phyloP scores from a whole-genome alignment of 2,888 invertebrate genomes.

The Amaurobius ferox region DNA sequence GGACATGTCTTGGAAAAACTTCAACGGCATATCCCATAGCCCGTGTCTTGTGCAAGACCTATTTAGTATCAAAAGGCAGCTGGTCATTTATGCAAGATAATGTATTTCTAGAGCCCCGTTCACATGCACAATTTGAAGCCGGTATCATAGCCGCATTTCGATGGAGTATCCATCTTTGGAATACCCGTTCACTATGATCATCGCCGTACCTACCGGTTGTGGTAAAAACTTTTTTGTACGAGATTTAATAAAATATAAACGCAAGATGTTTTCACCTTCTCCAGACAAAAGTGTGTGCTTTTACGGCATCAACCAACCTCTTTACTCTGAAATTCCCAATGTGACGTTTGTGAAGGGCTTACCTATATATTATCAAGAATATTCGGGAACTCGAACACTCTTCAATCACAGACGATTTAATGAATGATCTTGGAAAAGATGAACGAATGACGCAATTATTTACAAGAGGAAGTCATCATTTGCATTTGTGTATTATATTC shows the following conservation, averaged over 20 bases:
- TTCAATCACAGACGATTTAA: not conserved
- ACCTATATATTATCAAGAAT: not conserved
- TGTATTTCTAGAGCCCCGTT: no score
- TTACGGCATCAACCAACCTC: slow-evolving; percentile 2
- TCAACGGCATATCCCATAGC: no score
- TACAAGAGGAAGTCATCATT: no score
- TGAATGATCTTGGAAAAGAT: not conserved
- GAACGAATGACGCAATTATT: no score
- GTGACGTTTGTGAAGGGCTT: not conserved
- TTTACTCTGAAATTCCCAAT: not conserved
- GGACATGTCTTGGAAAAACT: no score
- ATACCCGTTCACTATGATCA: not conserved
- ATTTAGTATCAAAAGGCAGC: no score
- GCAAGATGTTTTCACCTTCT: not conserved
- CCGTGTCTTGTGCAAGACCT: no score
- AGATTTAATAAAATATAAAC: not conserved
- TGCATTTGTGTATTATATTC: no score
- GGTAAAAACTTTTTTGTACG: not conserved
- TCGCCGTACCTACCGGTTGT: not conserved
- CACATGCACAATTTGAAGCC: no score
- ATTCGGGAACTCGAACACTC: not conserved
- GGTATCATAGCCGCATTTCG: no score
- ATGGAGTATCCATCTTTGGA: slow-evolving; percentile 13
- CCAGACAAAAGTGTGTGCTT: not conserved
- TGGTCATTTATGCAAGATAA: no score